A percentile compares a stretch with the other conserved stretches of the same genome.
Conservation (phyloP, 2,888 invertebrate genomes). For the Drosophila nr. perissopoda region DNA sequence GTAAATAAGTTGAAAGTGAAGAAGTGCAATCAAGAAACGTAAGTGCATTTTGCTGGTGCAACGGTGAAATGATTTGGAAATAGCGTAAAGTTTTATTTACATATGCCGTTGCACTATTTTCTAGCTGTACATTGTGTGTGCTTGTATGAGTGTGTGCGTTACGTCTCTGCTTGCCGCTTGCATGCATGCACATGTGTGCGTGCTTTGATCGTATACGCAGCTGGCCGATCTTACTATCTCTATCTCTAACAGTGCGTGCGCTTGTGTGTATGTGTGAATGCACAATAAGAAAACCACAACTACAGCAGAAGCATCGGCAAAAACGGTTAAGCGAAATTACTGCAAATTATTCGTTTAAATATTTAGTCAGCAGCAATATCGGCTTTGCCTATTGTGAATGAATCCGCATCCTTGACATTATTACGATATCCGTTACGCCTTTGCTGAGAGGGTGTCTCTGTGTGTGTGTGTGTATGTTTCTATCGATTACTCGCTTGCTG, state of each 20-base stretch:
- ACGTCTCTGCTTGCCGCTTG: slow-evolving; percentile 10
- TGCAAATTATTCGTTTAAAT: slow-evolving; percentile 67
- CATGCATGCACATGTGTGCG: slow-evolving; percentile 13
- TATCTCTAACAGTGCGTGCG: slow-evolving; percentile 41
- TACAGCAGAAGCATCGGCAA: slow-evolving; percentile 19
- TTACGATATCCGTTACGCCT: slow-evolving; percentile 40
- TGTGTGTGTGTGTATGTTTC: slow-evolving; percentile 1
- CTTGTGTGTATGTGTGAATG: slow-evolving; percentile 33
- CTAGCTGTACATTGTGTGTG: slow-evolving; percentile 56
- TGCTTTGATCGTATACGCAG: slow-evolving; percentile 39
- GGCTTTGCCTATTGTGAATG: slow-evolving; percentile 26
- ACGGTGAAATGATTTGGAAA: slow-evolving; percentile 22
- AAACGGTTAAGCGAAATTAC: slow-evolving; percentile 35
- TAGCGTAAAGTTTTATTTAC: slow-evolving; percentile 31
- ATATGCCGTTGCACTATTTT: slow-evolving; percentile 54
- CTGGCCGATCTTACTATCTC: slow-evolving; percentile 33
- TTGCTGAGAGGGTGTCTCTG: slow-evolving; percentile 1
- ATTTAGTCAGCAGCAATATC: slow-evolving; percentile 43
- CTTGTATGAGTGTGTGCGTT: slow-evolving; percentile 6
- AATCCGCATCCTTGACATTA: slow-evolving; percentile 47
- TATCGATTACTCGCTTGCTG: slow-evolving; percentile 43
- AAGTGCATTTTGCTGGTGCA: slow-evolving; percentile 22
- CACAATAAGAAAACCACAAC: slow-evolving; percentile 62
- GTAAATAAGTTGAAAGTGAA: slow-evolving; percentile 24
- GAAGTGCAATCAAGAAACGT: slow-evolving; percentile 16